Percentiles rank a stretch among this genome's conserved stretches.
These are phyloP conservation scores for Polypedilum pembai DNA, from an alignment of 1,140 invertebrate genomes.

Conservation along the genomic window DNA sequence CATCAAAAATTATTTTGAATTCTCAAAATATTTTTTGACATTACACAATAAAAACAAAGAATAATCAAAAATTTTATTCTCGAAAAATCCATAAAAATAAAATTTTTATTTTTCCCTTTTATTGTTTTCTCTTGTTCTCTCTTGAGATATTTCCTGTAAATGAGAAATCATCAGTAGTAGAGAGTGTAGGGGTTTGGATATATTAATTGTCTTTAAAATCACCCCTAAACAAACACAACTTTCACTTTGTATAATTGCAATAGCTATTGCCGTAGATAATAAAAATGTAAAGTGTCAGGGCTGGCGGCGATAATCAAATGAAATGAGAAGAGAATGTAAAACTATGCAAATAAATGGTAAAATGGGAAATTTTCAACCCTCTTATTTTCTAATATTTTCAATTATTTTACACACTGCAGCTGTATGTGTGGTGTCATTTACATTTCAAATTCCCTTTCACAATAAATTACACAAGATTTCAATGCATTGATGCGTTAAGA, in stretches of 20 bases:
- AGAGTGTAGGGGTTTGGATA: not conserved
- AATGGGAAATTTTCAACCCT: not conserved
- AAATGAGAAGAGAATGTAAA: not conserved
- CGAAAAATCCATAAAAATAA: too few relatives aligned
- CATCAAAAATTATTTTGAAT: too few relatives aligned
- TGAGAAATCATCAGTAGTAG: slow-evolving; percentile 4
- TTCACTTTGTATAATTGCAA: not conserved
- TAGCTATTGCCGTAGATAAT: not conserved
- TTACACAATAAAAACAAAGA: too few relatives aligned
- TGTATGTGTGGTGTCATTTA: not conserved
- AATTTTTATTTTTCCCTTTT: not conserved
- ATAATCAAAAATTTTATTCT: too few relatives aligned
- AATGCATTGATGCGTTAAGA: slow-evolving; percentile 27
- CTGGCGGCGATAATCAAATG: not conserved
- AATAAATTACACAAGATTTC: slow-evolving; percentile 27
- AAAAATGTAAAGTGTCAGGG: slow-evolving; percentile 14
- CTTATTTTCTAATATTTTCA: not conserved
- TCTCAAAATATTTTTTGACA: too few relatives aligned
- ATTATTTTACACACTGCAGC: not conserved
- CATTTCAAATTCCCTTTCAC: not conserved
- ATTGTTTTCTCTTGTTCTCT: not conserved
- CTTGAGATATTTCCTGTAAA: not conserved
- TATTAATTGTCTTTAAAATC: slow-evolving; percentile 17
- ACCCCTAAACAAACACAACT: not conserved
- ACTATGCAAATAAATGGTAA: slow-evolving; percentile 27